phyloP scores from a whole-genome alignment of 2,113 vertebrate genomes.

The Pogona vitticeps region DNA sequence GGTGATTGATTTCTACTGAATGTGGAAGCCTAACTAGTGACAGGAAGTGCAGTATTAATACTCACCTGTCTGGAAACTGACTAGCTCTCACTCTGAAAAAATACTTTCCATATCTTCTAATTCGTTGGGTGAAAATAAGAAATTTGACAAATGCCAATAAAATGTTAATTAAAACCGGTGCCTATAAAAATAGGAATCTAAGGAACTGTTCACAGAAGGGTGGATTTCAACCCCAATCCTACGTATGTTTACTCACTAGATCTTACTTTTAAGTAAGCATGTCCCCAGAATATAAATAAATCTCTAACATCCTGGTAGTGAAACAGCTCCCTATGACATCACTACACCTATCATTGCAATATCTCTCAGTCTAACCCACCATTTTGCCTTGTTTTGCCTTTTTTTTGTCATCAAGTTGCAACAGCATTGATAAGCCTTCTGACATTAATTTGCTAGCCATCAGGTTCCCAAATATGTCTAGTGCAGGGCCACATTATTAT shows the following conservation, averaged over 20 bases:
- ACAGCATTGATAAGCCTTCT: background rate
- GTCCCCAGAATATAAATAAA: background rate
- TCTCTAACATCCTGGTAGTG: background rate
- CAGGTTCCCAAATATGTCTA: background rate
- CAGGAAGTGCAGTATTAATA: constrained; percentile 14
- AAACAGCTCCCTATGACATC: background rate
- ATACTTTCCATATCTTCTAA: background rate
- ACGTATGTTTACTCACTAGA: background rate
- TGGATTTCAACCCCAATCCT: background rate
- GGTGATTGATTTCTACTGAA: background rate
- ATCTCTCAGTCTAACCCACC: background rate
- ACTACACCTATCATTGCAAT: no score
- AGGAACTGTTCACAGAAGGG: background rate
- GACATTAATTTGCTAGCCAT: background rate
- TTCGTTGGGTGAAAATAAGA: background rate
- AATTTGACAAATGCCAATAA: background rate
- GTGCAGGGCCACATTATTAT: background rate
- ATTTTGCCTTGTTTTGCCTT: background rate
- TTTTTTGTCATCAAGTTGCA: background rate
- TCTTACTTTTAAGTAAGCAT: background rate
- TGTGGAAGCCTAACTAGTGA: background rate
- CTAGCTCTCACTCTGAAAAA: background rate
- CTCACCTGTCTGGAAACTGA: background rate
- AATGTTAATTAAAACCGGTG: background rate
- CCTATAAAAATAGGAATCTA: background rate